A percentile compares a stretch with the other conserved stretches of the same genome.
Evolutionary conservation across 2,888 invertebrate genomes (phyloP).

Genomic region (Amphipyra berbera): DNA sequence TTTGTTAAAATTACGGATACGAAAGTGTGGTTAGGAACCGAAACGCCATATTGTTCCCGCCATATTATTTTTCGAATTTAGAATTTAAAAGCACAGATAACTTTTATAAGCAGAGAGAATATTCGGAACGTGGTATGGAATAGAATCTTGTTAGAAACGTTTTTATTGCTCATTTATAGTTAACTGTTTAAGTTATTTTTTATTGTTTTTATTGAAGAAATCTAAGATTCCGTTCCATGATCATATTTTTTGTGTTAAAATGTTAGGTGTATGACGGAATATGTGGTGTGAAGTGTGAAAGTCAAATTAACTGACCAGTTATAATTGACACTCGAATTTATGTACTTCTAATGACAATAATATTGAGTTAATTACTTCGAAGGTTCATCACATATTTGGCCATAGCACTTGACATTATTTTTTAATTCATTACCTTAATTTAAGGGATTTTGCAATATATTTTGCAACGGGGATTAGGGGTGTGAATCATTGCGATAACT

Average conservation of each 20-base stretch:
- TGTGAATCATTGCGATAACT: neutral
- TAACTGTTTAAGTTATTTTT: slow-evolving; percentile 55
- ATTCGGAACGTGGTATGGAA: slow-evolving; percentile 51
- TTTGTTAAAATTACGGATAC: slow-evolving; percentile 12
- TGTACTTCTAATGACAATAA: slow-evolving; percentile 13
- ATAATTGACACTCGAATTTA: slow-evolving; percentile 12
- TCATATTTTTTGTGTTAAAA: slow-evolving; percentile 34
- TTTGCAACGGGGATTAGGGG: slow-evolving; percentile 32
- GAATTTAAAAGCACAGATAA: slow-evolving; percentile 30
- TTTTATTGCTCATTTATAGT: slow-evolving; percentile 60
- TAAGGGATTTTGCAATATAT: slow-evolving; percentile 39
- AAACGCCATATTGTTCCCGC: slow-evolving; percentile 41
- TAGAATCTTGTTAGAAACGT: slow-evolving; percentile 57
- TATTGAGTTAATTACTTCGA: slow-evolving; percentile 15
- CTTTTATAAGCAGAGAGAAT: slow-evolving; percentile 40
- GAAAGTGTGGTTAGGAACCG: slow-evolving; percentile 17
- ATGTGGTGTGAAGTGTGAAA: slow-evolving; percentile 28
- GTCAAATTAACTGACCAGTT: slow-evolving; percentile 13
- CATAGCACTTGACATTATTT: slow-evolving; percentile 25
- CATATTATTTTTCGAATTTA: slow-evolving; percentile 34
- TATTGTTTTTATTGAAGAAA: slow-evolving; percentile 43
- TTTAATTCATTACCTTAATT: slow-evolving; percentile 44
- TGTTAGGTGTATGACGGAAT: slow-evolving; percentile 27
- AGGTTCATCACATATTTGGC: slow-evolving; percentile 30
- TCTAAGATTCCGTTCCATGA: slow-evolving; percentile 68